Percentiles rank a stretch among this genome's conserved stretches.
Evolutionary conservation across 2,888 invertebrate genomes (phyloP).

Genomic region (Pterostichus madidus): DNA sequence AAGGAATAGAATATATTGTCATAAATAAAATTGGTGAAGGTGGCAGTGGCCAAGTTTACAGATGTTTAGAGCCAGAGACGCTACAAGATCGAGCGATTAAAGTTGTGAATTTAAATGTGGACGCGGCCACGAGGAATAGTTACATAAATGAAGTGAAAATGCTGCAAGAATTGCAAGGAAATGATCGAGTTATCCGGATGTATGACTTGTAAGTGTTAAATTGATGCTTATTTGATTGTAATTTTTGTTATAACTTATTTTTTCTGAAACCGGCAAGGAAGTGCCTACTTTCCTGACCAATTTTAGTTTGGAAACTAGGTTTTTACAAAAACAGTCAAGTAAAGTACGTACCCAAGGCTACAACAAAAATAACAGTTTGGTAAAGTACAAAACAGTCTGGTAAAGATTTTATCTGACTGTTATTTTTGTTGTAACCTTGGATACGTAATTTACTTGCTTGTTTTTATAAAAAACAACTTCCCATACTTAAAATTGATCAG

Average conservation of each 20-base stretch:
- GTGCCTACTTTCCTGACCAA: no score
- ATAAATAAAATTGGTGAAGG: constrained; percentile 90
- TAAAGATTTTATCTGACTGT: no score
- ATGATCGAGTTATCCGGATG: constrained; percentile 90
- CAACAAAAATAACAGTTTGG: no score
- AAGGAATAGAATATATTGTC: constrained; percentile 86
- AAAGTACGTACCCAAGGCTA: no score
- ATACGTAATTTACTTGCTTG: no score
- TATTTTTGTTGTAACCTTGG: no score
- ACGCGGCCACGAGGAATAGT: constrained; percentile 85
- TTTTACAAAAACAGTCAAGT: no score
- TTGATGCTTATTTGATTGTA: not conserved
- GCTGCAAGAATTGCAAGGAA: constrained; percentile 89
- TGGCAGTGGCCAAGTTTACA: constrained; percentile 92
- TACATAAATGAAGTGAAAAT: constrained; percentile 94
- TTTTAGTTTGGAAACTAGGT: no score
- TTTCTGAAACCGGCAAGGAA: no score
- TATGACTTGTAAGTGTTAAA: constrained; percentile 88
- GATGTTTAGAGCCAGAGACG: constrained; percentile 83
- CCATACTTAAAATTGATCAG: no score
- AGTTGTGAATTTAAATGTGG: constrained; percentile 88
- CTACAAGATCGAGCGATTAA: constrained; percentile 86
- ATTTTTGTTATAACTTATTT: not conserved
- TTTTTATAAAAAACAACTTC: no score
- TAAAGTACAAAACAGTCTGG: no score